Evolutionary conservation across 2,113 vertebrate genomes (phyloP).

Genomic region (Sigmodon hispidus): DNA sequence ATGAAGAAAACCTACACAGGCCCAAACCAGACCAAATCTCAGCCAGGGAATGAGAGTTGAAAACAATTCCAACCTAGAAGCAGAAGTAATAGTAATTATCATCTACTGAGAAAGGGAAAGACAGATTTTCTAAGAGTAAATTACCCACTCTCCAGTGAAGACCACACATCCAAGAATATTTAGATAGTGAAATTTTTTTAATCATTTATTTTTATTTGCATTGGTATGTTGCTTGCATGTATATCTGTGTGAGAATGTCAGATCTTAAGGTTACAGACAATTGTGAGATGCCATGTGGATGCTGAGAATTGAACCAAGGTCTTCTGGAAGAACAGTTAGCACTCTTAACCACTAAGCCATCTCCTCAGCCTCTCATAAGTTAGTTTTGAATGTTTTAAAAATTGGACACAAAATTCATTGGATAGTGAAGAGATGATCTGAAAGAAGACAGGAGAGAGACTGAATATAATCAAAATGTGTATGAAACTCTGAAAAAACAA

Average conservation of each 20-base stretch:
- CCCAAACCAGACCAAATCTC: background rate
- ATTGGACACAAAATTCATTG: background rate
- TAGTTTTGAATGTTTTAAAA: background rate
- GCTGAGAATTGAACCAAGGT: too few relatives aligned
- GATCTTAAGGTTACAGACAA: too few relatives aligned
- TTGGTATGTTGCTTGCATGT: too few relatives aligned
- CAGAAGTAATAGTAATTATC: background rate
- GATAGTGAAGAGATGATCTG: background rate
- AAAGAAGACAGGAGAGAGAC: background rate
- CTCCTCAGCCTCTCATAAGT: too few relatives aligned
- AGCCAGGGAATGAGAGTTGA: background rate
- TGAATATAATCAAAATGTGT: background rate
- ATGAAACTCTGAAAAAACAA: background rate
- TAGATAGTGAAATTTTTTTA: too few relatives aligned
- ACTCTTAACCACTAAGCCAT: too few relatives aligned
- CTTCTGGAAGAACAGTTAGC: too few relatives aligned
- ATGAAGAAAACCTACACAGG: background rate
- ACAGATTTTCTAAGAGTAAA: background rate
- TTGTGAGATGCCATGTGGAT: too few relatives aligned
- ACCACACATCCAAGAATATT: background rate
- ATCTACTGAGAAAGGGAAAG: background rate
- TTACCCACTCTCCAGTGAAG: background rate
- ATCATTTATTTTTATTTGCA: too few relatives aligned
- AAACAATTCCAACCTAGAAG: background rate
- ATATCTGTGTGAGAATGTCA: too few relatives aligned